phyloP scores from a whole-genome alignment of 2,113 vertebrate genomes.

The Ariopsis seemanni region DNA sequence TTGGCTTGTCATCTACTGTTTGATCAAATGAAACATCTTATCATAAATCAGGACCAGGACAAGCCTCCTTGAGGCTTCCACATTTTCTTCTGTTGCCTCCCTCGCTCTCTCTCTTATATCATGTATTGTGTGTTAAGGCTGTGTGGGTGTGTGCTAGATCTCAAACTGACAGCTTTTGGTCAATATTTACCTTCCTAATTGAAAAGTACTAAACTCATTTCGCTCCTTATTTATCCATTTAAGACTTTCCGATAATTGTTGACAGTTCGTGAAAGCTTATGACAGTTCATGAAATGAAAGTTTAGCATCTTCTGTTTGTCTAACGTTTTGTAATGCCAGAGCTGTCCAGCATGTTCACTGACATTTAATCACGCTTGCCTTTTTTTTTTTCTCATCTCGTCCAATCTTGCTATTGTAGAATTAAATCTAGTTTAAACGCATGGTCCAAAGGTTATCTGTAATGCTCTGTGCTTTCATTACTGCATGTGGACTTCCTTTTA shows the following conservation, averaged over 20 bases:
- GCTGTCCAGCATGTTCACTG: neutral
- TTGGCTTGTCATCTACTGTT: neutral
- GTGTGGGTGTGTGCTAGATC: slow-evolving; percentile 17
- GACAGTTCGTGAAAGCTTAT: neutral
- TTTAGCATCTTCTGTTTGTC: slow-evolving; percentile 43
- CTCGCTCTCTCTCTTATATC: neutral
- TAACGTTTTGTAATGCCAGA: neutral
- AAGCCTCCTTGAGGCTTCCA: neutral
- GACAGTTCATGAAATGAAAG: slow-evolving; percentile 26
- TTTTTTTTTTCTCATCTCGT: slow-evolving; percentile 4
- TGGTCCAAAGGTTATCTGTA: slow-evolving; percentile 11
- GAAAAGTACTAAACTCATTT: slow-evolving; percentile 46
- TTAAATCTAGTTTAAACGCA: slow-evolving; percentile 43
- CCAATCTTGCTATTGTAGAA: slow-evolving; percentile 20
- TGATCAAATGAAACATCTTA: slow-evolving; percentile 18
- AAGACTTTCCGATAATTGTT: slow-evolving; percentile 30
- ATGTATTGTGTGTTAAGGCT: neutral
- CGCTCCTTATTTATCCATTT: slow-evolving; percentile 45
- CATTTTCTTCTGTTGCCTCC: neutral
- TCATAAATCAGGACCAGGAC: slow-evolving; percentile 3
- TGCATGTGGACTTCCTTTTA: neutral
- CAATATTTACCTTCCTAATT: slow-evolving; percentile 60
- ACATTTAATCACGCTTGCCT: slow-evolving; percentile 21
- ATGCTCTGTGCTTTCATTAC: slow-evolving; percentile 6
- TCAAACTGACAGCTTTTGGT: slow-evolving; percentile 28